phyloP scores from a whole-genome alignment of 2,888 invertebrate genomes.

The Ochlodes sylvanus region DNA sequence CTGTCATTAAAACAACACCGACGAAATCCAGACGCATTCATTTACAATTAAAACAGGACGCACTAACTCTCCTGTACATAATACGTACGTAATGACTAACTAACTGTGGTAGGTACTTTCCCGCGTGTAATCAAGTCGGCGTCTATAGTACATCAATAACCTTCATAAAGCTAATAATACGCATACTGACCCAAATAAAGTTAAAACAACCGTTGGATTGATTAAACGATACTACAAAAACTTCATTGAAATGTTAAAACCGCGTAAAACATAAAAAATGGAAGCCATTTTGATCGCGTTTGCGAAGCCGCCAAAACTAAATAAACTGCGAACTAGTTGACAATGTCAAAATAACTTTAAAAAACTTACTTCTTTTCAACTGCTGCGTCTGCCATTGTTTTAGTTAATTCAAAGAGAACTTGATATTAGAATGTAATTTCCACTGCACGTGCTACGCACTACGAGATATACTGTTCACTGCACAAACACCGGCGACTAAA shows the following conservation, averaged over 20 bases:
- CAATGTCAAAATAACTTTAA: conserved; percentile 49
- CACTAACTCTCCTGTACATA: conserved; percentile 23
- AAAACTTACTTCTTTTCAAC: conserved; percentile 88
- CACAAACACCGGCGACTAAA: conserved; percentile 81
- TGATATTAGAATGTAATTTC: conserved; percentile 55
- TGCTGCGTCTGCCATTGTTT: conserved; percentile 89
- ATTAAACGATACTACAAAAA: conserved; percentile 26
- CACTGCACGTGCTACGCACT: conserved; percentile 76
- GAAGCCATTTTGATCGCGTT: conserved; percentile 86
- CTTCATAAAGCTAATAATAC: conserved; percentile 47
- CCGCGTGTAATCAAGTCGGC: conserved; percentile 71
- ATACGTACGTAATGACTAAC: conserved; percentile 17
- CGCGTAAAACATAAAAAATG: conserved; percentile 58
- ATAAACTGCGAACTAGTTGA: conserved; percentile 48
- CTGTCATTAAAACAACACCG: conserved; percentile 20
- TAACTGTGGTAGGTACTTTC: conserved; percentile 57
- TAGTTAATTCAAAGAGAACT: conserved; percentile 53
- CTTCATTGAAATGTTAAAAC: conserved; percentile 42
- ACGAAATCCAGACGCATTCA: conserved; percentile 9
- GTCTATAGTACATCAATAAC: conserved; percentile 55
- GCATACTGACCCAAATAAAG: conserved; percentile 9
- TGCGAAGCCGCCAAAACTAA: conserved; percentile 77
- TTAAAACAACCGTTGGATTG: not conserved
- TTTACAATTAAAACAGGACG: conserved; percentile 28
- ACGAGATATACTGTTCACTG: conserved; percentile 74